Base-by-base conservation (phyloP, 2,113 vertebrate species). In the Apodemus sylvaticus region DNA sequence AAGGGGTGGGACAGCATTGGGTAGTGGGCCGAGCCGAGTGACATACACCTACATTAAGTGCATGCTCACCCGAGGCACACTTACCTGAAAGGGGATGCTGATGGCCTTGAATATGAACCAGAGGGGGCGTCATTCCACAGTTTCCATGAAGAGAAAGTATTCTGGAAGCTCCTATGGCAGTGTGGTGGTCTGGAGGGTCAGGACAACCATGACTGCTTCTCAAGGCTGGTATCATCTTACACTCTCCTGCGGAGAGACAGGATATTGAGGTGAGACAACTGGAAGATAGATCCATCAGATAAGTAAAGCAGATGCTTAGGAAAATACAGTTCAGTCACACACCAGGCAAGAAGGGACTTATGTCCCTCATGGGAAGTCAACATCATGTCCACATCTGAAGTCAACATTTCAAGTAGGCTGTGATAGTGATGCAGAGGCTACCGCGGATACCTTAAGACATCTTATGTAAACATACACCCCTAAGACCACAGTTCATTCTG, bases 11-110 rank as follows among this genome's bases (percentile, higher is more conserved):
- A 71, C 14, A 9, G 8, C 0, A 1, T 71, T 94, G 97, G 97
- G 97, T 97, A 98, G 97, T 96, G 96, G 96, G 97, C 97, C 97
- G 93, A 97, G 96, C 97, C 96, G 95, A 98, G 97, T 97, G 97
- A 97, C 97, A 97, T 97, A 87, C 92, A 55, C 90, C 88, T 48
- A 22, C 60, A 0, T 34, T 53, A 53, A 86, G 62, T 77, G 93
- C 96, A 97, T 97, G 96, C 97, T 97, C 97, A 97, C 97, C 96
- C 94, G 91, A 96, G 96, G 94, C 86, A 20, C 97, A 97, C 97
- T 92, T 98, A 98, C 96, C 92, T 97, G 55, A 86, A 86, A 74
- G 7, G 0, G 13, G 34, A 19, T 76, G 71, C 7, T 20, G 53
- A 19, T 8, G 51, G 16, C 60, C 0, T 29, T 0, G 51, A 68